Evolutionary conservation across 2,888 invertebrate genomes (phyloP), one percentile per base, ranked within the genome.

Genomic region (Subacronicta megacephala): DNA sequence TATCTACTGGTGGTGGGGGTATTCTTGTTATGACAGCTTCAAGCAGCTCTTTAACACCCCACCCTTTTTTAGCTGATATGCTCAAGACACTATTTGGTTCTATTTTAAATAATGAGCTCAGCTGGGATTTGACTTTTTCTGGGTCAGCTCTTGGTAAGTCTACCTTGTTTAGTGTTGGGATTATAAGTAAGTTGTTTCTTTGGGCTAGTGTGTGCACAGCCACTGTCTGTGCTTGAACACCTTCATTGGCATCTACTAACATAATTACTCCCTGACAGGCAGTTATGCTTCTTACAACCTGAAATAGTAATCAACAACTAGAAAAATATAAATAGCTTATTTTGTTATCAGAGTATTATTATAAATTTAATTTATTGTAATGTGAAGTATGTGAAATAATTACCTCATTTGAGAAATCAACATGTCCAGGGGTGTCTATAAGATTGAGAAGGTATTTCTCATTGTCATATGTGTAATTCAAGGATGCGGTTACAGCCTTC

Each of bases 371-470:
- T n/a, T 31, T 31, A 31, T 31, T 31, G 31, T 31, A 31, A 6
- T 12, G 3, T 29, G 2, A 5, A 31, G n/a, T n/a, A 5, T 9
- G 26, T 26, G 31, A 0, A 31, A n/a, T 5, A 7, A 31, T 67
- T 77, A 99, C 99, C 95, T 99, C 99, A 93, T 98, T 98, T 13
- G 97, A 96, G 89, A 99, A 99, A 89, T 99, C 99, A 0, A 99
- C 99, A 95, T 99, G 99, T 2, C 99, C 99, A 5, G 99, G 99
- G 15, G 99, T 99, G 87, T 99, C 99, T 77, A 99, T 99, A 18
- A 99, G 95, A 90, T 99, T 99, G 1, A 99, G 94, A 26, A 99
- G 94, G 90, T 98, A 99, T 17, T 95, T 89, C 78, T 96, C 92
- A 50, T 95, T 95, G 20, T 96, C 94, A 78, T 96, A 96, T 18